Base-by-base conservation (phyloP, 2,113 vertebrate species). In the Syngnathus typhle region DNA sequence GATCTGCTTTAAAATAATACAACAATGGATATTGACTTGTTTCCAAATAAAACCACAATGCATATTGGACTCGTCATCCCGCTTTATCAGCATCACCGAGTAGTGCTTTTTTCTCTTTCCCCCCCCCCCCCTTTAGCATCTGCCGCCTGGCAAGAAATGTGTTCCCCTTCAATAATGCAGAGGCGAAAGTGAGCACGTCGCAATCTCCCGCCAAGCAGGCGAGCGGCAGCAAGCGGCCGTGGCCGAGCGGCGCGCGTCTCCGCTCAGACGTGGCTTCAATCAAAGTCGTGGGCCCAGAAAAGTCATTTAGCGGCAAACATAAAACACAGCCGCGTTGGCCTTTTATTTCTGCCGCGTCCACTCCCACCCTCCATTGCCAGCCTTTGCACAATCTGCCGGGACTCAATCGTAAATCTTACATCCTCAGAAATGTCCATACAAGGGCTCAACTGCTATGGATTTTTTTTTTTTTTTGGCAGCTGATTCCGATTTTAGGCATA, bases 131-230 rank as follows among this genome's bases (percentile, higher is more conserved):
- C n/a, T 52, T 52, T 10, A 52, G 41, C 27, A 52, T 64, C 67
- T 58, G 36, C 62, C 19, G 0, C 60, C 68, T 27, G 68, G 64
- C 64, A 54, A 78, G 74, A 79, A 85, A 82, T 75, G 72, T 71
- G 59, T 73, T 87, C 77, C 70, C 61, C 71, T 67, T 89, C 69
- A 88, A 89, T 88, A 87, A 89, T 89, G 79, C 81, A 87, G 41
- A 3, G 71, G 74, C 51, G 64, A 79, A 81, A 80, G 71, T 67
- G 74, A 78, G 71, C 79, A 74, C 74, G 59, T 54, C 64, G 76
- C 60, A 56, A 73, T 78, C 79, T 81, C 75, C 54, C 51, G 68
- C 67, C 16, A 74, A 81, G 81, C 6, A 77, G 75, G 76, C 79
- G 75, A 75, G 70, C 19, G 69, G 72, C 32, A 15, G 32, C 15